These are phyloP conservation scores for Melanargia galathea DNA, from an alignment of 2,888 invertebrate genomes.

Conservation along the genomic window DNA sequence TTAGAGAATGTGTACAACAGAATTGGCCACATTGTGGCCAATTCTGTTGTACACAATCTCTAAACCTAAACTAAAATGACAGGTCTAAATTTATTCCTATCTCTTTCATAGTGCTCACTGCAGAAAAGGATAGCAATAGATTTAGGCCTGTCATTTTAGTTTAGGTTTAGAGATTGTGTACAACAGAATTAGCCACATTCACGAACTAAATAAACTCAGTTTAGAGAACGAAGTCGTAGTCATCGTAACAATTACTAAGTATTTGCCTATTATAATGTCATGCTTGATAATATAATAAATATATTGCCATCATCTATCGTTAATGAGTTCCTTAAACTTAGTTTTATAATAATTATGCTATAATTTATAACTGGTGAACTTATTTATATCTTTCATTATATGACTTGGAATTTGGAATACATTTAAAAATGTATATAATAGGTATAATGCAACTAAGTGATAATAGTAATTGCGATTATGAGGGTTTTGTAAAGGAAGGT, in stretches of 20 bases:
- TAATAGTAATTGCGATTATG: neutral
- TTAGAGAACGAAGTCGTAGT: neutral
- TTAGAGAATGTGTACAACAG: too few relatives aligned
- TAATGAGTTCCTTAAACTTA: conserved; percentile 12
- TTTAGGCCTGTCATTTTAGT: too few relatives aligned
- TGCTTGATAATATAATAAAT: neutral
- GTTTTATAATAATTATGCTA: neutral
- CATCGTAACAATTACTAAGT: neutral
- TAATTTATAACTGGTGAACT: neutral
- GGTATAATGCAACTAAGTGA: neutral
- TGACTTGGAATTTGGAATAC: neutral
- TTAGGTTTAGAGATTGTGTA: too few relatives aligned
- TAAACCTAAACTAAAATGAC: too few relatives aligned
- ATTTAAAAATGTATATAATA: neutral
- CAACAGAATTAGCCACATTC: too few relatives aligned
- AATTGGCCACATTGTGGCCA: too few relatives aligned
- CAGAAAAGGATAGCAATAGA: too few relatives aligned
- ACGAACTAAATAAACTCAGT: neutral
- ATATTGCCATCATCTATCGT: neutral
- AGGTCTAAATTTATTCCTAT: too few relatives aligned
- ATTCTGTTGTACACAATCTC: too few relatives aligned
- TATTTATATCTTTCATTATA: conserved; percentile 5
- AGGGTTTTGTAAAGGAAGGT: neutral
- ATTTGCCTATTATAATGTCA: neutral
- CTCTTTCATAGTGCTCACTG: too few relatives aligned